Evolutionary conservation across 1,140 invertebrate species (phyloP).

Genomic region (Drosophila sulfurigaster): DNA sequence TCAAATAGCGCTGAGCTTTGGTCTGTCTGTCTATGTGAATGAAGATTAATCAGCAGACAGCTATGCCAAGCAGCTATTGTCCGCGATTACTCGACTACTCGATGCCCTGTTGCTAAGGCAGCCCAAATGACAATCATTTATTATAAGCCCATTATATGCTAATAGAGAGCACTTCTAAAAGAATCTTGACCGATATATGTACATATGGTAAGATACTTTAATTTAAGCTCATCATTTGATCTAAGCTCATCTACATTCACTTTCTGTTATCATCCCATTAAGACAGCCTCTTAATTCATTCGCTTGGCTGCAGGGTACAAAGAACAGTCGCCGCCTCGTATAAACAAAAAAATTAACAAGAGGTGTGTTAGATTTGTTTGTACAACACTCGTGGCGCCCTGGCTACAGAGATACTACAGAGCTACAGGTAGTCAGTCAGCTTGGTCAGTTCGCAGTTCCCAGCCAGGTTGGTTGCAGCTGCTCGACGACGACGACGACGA

Average conservation of each 20-base stretch:
- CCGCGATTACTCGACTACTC: conserved; percentile 4
- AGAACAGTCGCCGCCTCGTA: conserved; percentile 21
- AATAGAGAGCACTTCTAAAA: neutral
- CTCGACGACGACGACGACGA: conserved; percentile 22
- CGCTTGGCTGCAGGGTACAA: conserved; percentile 20
- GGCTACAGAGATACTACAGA: conserved; percentile 41
- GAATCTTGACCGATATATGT: neutral
- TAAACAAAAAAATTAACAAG: conserved; percentile 48
- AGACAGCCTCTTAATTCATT: neutral
- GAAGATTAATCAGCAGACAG: conserved; percentile 70
- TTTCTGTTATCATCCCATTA: neutral
- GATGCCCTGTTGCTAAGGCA: conserved; percentile 17
- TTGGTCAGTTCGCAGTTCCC: conserved; percentile 26
- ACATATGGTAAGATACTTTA: neutral
- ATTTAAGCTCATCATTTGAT: neutral
- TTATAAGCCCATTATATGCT: neutral
- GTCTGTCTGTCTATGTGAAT: conserved; percentile 41
- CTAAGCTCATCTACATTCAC: no score
- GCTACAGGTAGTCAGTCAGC: conserved; percentile 51
- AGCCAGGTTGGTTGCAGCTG: conserved; percentile 44
- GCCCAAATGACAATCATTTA: neutral
- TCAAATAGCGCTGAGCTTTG: conserved; percentile 55
- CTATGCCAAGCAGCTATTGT: conserved; percentile 33
- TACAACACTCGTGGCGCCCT: conserved; percentile 73
- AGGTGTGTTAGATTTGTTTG: conserved; percentile 69